Evolutionary conservation across 1,140 invertebrate genomes (phyloP).

Genomic region (Episyrphus balteatus): DNA sequence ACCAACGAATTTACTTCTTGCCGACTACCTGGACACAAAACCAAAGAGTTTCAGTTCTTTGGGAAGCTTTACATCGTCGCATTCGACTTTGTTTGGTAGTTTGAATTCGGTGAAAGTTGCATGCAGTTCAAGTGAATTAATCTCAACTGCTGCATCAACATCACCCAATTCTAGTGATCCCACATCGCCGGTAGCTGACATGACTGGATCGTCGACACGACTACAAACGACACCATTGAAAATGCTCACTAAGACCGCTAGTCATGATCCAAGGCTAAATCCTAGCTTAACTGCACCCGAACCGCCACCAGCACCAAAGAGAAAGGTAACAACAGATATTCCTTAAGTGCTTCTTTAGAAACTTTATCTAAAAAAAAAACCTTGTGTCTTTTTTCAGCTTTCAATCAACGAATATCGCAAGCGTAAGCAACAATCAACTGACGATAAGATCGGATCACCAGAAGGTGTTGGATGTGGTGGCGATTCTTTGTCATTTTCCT

Average conservation of each 20-base stretch:
- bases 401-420: constrained; percentile 35
- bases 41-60: constrained; percentile 10
- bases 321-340: constrained; percentile 13
- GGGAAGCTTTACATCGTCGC: constrained; percentile 4
- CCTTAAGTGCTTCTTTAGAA: background rate
- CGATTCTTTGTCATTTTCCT: constrained; percentile 7
- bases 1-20: constrained; percentile 1
- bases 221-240: constrained; percentile 9
- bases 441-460: constrained; percentile 5
- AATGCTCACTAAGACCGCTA: constrained; percentile 27
- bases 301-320: constrained; percentile 29
- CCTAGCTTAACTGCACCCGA: constrained; percentile 28
- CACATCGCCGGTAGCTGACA: background rate
- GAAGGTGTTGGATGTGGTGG: background rate
- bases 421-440: constrained; percentile 25
- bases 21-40: constrained; percentile 10
- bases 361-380: background rate
- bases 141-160: background rate
- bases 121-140: background rate
- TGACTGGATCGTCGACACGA: background rate
- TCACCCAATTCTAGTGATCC: background rate
- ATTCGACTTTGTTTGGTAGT: constrained; percentile 4
- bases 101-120: background rate
- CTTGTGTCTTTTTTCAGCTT: constrained; percentile 4
- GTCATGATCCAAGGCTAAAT: constrained; percentile 33